A percentile compares a stretch with the other conserved stretches of the same genome.
Evolutionary conservation across 1,140 invertebrate genomes (phyloP).

Genomic region (Nasonia giraulti): DNA sequence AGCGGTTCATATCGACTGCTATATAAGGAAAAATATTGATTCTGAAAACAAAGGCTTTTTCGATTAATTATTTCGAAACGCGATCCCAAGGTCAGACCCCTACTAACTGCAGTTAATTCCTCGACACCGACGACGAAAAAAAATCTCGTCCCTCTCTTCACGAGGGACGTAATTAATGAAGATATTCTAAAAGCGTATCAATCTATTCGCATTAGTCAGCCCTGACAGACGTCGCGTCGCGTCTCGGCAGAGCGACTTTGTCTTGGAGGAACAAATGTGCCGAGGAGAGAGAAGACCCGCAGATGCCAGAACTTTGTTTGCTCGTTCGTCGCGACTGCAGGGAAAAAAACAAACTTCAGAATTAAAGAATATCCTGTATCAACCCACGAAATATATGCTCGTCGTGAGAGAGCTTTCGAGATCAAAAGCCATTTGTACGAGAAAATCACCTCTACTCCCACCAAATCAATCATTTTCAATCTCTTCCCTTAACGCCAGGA

Average conservation of each 20-base stretch:
- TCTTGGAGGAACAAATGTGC: constrained; percentile 29
- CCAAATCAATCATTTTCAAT: constrained; percentile 2
- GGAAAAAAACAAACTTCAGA: no score
- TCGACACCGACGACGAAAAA: background rate
- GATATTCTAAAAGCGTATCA: constrained; percentile 30
- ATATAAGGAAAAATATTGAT: no score
- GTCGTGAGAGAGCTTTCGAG: no score
- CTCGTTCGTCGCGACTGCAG: no score
- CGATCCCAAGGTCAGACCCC: background rate
- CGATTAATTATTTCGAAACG: no score
- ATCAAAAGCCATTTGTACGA: background rate
- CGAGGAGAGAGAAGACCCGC: background rate
- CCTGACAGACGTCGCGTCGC: constrained; percentile 22
- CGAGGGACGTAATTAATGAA: constrained; percentile 22
- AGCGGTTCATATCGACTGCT: no score
- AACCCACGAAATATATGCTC: no score
- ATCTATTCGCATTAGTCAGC: constrained; percentile 23
- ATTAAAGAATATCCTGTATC: no score
- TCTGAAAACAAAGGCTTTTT: no score
- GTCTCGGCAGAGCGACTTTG: background rate
- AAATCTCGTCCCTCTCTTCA: background rate
- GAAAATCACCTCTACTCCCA: background rate
- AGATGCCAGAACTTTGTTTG: no score
- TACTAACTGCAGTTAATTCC: background rate
- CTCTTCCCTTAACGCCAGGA: background rate